Evolutionary conservation across 2,888 invertebrate genomes (phyloP), one percentile per base, ranked within the genome.

Genomic region (Theretra japonica): DNA sequence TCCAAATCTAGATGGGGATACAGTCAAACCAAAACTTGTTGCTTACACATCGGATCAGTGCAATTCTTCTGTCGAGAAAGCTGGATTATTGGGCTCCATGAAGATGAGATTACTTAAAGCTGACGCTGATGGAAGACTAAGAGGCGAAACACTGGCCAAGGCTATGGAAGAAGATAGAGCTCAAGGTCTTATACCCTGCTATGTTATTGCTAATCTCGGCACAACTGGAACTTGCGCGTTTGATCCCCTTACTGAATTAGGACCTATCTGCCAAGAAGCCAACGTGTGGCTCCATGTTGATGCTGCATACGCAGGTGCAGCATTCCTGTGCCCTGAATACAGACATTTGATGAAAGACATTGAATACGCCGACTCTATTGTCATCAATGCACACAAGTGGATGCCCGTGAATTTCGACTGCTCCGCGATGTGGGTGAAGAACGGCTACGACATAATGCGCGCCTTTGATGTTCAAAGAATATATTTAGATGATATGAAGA

Each of bases 301-400:
- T 86, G 99, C 99, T 0, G 99, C 99, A 0, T 99, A 99, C 87
- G 99, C 99, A 4, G 97, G 99, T 0, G 96, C 97, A 8, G 98
- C 98, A 0, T 97, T 99, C 81, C 96, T 98, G 71, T 98, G 99
- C 83, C 98, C 99, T 0, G 99, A 99, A 91, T 98, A 97, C 88
- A 96, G 97, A 70, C 95, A 97, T 79, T 90, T 97, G 15, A 96
- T 98, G 94, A 95, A 95, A 73, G 98, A 98, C 0, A 88, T 98
- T 7, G 96, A 99, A 88, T 95, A 96, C 72, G 97, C 96, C 0
- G 97, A 98, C 86, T 99, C 99, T 0, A 97, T 99, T 82, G 98
- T 98, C 88, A 96, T 99, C 76, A 99, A 99, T 89, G 96, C 98
- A 0, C 99, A 99, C 90, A 99, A 99, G 93, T 99, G 99, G 97